Evolutionary conservation across 1,140 invertebrate genomes (phyloP).

Genomic region (Leptestheria dahalacensis): DNA sequence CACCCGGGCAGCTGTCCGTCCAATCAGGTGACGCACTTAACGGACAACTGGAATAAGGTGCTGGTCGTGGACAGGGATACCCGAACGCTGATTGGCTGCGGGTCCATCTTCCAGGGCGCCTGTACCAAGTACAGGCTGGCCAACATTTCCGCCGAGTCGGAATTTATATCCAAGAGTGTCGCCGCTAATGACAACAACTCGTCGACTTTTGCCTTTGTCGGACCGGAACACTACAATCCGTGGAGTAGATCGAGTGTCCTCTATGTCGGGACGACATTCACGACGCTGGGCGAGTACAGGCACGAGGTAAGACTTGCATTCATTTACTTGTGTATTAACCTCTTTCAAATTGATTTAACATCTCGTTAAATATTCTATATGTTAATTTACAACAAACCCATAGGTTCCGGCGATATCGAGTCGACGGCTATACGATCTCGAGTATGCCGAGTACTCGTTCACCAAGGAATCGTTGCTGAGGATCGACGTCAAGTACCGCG

Average conservation of each 20-base stretch:
- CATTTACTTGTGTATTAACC: no score
- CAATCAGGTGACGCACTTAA: slow-evolving; percentile 43
- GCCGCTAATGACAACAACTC: slow-evolving; percentile 81
- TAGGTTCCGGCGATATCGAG: slow-evolving; percentile 74
- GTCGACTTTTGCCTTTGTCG: slow-evolving; percentile 87
- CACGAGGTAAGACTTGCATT: slow-evolving; percentile 61
- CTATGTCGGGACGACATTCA: slow-evolving; percentile 89
- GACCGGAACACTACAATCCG: slow-evolving; percentile 65
- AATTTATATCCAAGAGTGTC: slow-evolving; percentile 60
- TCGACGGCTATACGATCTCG: slow-evolving; percentile 56
- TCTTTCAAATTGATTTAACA: no score
- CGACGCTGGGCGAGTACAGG: slow-evolving; percentile 77
- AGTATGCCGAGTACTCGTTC: slow-evolving; percentile 67
- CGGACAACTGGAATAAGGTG: slow-evolving; percentile 82
- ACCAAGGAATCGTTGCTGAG: slow-evolving; percentile 70
- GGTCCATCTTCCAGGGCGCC: slow-evolving; percentile 71
- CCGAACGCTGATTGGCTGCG: slow-evolving; percentile 68
- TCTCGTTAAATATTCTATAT: no score
- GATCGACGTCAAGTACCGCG: slow-evolving; percentile 85
- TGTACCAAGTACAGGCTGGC: slow-evolving; percentile 68
- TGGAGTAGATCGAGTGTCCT: slow-evolving; percentile 64
- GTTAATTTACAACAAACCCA: no score
- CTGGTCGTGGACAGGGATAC: slow-evolving; percentile 70
- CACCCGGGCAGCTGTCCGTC: slow-evolving; percentile 59
- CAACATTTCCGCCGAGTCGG: slow-evolving; percentile 57